Evolutionary conservation across 2,888 invertebrate species (phyloP).

Genomic region (Rhagium mordax): DNA sequence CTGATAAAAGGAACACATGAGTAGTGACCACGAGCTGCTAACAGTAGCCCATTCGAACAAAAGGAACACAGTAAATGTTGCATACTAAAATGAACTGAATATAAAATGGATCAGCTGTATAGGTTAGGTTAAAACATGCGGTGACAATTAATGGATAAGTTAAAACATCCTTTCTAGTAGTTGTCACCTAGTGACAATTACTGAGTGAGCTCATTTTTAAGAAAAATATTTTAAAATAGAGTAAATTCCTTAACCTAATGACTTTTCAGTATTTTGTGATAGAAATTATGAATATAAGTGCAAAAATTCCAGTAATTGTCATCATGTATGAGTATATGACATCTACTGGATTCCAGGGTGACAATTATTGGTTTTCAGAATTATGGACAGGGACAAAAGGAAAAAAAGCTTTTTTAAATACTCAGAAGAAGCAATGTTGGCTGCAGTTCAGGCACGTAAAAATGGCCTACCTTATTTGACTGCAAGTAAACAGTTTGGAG

Average conservation of each 20-base stretch:
- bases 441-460: background rate
- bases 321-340: background rate
- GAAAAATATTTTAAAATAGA: background rate
- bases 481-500: background rate
- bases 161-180: background rate
- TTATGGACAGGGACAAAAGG: background rate
- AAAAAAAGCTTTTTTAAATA: background rate
- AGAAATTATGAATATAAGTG: background rate
- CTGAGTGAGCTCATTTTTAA: background rate
- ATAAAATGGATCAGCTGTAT: background rate
- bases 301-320: background rate
- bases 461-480: background rate
- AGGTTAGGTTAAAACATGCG: background rate
- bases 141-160: slow-evolving; percentile 2
- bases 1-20: too few species aligned
- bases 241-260: background rate
- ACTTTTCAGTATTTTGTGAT: background rate
- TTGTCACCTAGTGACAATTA: background rate
- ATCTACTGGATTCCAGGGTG: background rate
- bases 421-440: background rate
- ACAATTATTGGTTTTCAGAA: background rate
- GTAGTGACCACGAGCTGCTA: too few species aligned
- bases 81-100: background rate
- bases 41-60: too few species aligned
- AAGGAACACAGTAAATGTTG: too few species aligned